phyloP scores from a whole-genome alignment of 2,113 vertebrate species.

The Ceratotherium simum region DNA sequence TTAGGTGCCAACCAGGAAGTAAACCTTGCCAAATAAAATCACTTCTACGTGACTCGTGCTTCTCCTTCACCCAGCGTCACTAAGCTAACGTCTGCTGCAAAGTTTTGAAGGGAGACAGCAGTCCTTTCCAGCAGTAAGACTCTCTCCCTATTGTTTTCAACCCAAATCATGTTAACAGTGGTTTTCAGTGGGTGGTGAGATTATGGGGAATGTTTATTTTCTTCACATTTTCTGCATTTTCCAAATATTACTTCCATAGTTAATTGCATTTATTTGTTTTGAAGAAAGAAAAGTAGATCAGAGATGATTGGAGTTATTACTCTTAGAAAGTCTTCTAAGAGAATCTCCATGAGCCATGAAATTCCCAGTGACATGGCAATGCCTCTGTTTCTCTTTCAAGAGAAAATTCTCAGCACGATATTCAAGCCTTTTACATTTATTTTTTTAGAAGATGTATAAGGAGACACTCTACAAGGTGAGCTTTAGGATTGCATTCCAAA shows the following conservation, averaged over 20 bases:
- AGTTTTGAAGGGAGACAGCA: background rate
- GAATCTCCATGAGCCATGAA: background rate
- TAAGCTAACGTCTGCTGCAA: background rate
- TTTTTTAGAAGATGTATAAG: slow-evolving; percentile 20
- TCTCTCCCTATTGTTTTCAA: background rate
- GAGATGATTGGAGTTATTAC: background rate
- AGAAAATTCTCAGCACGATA: background rate
- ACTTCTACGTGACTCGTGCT: background rate
- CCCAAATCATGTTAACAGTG: background rate
- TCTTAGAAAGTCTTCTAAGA: background rate
- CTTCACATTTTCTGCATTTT: background rate
- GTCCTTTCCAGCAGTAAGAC: background rate
- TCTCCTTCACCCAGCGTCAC: background rate
- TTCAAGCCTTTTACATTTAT: background rate
- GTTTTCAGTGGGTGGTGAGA: background rate
- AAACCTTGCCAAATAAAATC: background rate
- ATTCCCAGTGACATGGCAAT: background rate
- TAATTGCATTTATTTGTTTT: background rate
- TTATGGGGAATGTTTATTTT: background rate
- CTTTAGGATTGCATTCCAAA: background rate
- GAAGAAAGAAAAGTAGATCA: background rate
- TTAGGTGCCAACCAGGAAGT: background rate
- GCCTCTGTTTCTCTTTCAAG: background rate
- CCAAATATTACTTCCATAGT: background rate
- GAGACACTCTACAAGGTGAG: background rate